Base-by-base conservation (phyloP, 2,888 invertebrate genomes). In the Pammene aurita region DNA sequence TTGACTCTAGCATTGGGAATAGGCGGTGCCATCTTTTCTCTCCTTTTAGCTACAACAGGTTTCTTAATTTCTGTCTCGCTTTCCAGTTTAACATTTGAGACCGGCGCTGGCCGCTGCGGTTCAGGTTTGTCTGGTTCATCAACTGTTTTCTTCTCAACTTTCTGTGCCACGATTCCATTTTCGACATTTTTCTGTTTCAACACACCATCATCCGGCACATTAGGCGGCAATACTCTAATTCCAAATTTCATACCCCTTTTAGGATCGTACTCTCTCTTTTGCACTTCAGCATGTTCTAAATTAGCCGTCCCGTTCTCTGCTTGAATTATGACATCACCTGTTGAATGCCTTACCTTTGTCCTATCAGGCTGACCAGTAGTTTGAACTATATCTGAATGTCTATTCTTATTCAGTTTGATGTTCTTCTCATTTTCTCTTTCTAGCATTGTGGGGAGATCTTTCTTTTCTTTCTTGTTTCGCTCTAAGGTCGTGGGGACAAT, bases 231-330 rank as follows among this genome's bases (percentile, higher is more conserved):
- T 0, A 96, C 95, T 78, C 95, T 92, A 64, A 95, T 94, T 0
- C 95, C 96, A 66, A 96, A 95, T 80, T 95, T 95, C 84, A 94
- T 93, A 58, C 93, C 94, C 70, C 93, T 93, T 74, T 93, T 93
- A 0, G 90, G 87, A 70, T 94, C 94, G 54, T 93, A 89, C 74
- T 94, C 94, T 72, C 90, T 88, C 79, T 93, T 94, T 77, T 94
- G 94, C 0, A 87, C 80, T 83, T 94, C 93, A 0, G 86, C 81
- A 41, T 92, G 89, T 77, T 94, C 93, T 38, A 90, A 78, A 70
- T 86, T 83, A 50, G 82, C 75, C 16, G 87, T 80, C 0, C 90
- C 88, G 71, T 90, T 92, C 69, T 92, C 92, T 55, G 89, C 85
- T 73, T 87, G 88, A 62, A 88, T 89, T 2, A 91, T 87, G 61